These are phyloP conservation scores for Planococcus citri DNA, from an alignment of 1,140 invertebrate species.

Conservation along the genomic window DNA sequence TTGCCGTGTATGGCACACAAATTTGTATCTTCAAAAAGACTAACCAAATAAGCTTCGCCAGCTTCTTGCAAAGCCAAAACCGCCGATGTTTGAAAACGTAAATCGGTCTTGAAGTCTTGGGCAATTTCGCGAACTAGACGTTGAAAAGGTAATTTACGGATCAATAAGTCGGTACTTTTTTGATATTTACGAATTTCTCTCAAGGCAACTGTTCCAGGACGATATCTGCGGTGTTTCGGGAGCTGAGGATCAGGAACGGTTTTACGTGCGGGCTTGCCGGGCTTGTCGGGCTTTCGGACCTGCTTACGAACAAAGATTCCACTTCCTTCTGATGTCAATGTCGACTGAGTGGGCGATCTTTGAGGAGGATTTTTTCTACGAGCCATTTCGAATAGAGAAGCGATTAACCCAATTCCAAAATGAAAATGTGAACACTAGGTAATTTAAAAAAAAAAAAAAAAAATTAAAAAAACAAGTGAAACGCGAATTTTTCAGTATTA, in stretches of 20 bases:
- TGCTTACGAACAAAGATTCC: too few species aligned
- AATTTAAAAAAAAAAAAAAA: too few species aligned
- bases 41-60: slow-evolving; percentile 53
- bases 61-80: slow-evolving; percentile 44
- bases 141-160: slow-evolving; percentile 73
- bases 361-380: slow-evolving; percentile 76
- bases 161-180: slow-evolving; percentile 66
- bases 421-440: not conserved
- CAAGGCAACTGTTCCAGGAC: slow-evolving; percentile 71
- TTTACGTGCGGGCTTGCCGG: slow-evolving; percentile 64
- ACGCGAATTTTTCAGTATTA: too few species aligned
- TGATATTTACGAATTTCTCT: slow-evolving; percentile 77
- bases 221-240: slow-evolving; percentile 61
- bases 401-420: slow-evolving; percentile 31
- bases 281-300: slow-evolving; percentile 67
- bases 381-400: slow-evolving; percentile 44
- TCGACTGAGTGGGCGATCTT: slow-evolving; percentile 63
- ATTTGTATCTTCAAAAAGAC: slow-evolving; percentile 85
- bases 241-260: slow-evolving; percentile 67
- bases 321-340: too few species aligned
- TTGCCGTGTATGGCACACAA: slow-evolving; percentile 68
- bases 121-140: slow-evolving; percentile 74
- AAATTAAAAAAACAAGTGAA: too few species aligned
- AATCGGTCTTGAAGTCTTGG: slow-evolving; percentile 56
- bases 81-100: slow-evolving; percentile 38